phyloP scores from a whole-genome alignment of 2,888 invertebrate genomes.

The Hololepta plana region DNA sequence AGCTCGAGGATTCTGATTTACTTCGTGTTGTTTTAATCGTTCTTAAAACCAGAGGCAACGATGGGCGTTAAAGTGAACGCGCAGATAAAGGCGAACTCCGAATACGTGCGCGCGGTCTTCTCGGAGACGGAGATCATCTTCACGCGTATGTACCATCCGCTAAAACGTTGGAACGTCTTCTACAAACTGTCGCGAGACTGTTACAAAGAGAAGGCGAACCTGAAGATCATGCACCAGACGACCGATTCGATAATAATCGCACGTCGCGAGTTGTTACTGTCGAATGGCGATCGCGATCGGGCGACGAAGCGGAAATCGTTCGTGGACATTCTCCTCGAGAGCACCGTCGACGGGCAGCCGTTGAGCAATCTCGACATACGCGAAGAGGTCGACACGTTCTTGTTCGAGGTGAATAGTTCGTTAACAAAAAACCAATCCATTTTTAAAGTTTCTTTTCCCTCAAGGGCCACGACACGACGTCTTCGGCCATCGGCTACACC shows the following conservation, averaged over 20 bases:
- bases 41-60: constrained; percentile 50
- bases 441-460: constrained; percentile 5
- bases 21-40: too few relatives aligned
- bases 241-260: constrained; percentile 33
- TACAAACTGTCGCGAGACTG: constrained; percentile 39
- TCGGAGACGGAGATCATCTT: constrained; percentile 22
- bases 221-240: constrained; percentile 32
- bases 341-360: constrained; percentile 23
- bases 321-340: constrained; percentile 10
- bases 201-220: constrained; percentile 28
- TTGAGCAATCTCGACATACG: constrained; percentile 40
- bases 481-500: constrained; percentile 11
- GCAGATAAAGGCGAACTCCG: constrained; percentile 45
- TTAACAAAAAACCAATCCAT: too few relatives aligned
- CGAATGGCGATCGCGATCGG: neutral
- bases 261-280: constrained; percentile 2
- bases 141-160: constrained; percentile 20
- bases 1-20: too few relatives aligned
- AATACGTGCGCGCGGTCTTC: constrained; percentile 58
- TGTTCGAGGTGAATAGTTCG: constrained; percentile 11
- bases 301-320: constrained; percentile 10
- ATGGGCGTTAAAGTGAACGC: constrained; percentile 67
- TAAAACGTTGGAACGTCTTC: constrained; percentile 30
- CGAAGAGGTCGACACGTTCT: constrained; percentile 12
- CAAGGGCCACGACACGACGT: constrained; percentile 14